Base-by-base conservation (phyloP, 2,113 vertebrate genomes). In the Trachemys scripta region DNA sequence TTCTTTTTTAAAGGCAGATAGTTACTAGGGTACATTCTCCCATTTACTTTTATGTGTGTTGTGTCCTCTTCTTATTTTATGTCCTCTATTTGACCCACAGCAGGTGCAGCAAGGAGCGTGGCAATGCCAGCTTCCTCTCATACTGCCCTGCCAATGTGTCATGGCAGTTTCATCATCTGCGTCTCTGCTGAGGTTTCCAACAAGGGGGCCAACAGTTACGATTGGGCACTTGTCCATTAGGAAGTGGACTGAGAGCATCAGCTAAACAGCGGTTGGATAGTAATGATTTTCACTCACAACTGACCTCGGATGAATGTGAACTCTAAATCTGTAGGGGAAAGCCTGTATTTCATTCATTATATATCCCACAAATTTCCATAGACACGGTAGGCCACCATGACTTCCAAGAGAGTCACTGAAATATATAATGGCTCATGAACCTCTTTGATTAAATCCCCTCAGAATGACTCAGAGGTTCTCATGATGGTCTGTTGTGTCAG, bases 51-150 rank as follows among this genome's bases (percentile, higher is more conserved):
- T 85, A 93, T 83, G 86, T 59, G 80, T 96, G 91, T 96, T 96
- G 96, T 97, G 24, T 97, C 93, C 92, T 92, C 92, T 95, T 93
- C 78, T 45, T 88, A 89, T 95, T 96, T 97, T 96, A 92, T 54
- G 94, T 97, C 89, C 85, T 97, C 94, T 96, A 88, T 96, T 94
- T 96, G 75, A 47, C 24, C 24, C 75, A 78, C 24, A 29, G 80
- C 86, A 90, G 95, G 89, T 94, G 93, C 95, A 97, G 95, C 24
- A 47, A 10, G 5, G 75, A 47, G 42, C 16, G 25, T 47, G 42
- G 42, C 38, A 96, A 84, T 69, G 90, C 93, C 96, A 92, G 94
- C 92, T 97, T 96, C 92, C 92, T 97, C 92, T 96, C 95, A 91
- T 85, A 82, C 86, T 95, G 92, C 88, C 84, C 91, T 95, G 95